phyloP scores from a whole-genome alignment of 2,113 vertebrate species.

The Coturnix japonica region DNA sequence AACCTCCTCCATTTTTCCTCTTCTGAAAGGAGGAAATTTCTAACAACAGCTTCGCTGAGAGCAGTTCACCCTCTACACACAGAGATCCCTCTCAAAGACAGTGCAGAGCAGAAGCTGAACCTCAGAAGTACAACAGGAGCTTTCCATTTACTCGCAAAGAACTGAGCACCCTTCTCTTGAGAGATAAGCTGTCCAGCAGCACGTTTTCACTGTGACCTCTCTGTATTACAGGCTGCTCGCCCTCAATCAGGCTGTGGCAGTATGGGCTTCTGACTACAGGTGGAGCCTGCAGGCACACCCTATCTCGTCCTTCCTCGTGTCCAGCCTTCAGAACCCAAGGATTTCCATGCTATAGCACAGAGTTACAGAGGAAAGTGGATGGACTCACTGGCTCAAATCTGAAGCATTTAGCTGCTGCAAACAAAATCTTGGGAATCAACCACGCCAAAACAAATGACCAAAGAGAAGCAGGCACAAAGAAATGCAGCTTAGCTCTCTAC shows the following conservation, averaged over 20 bases:
- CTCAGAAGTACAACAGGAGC: not conserved
- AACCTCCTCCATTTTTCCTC: not conserved
- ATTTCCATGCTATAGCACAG: not conserved
- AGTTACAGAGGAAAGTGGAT: not conserved
- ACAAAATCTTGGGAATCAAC: not conserved
- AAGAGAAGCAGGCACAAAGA: not conserved
- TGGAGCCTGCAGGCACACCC: not conserved
- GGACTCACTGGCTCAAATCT: not conserved
- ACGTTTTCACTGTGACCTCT: not conserved
- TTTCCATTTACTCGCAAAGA: not conserved
- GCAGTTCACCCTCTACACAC: not conserved
- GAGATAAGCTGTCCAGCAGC: not conserved
- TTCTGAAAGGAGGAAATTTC: not conserved
- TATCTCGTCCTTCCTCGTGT: not conserved
- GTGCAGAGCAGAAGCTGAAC: not conserved
- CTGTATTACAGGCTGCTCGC: not conserved
- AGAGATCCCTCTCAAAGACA: not conserved
- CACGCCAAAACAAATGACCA: not conserved
- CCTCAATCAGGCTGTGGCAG: not conserved
- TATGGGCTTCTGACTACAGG: not conserved
- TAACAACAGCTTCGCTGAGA: not conserved
- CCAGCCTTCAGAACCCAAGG: not conserved
- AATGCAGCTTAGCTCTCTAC: not conserved
- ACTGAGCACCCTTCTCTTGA: not conserved
- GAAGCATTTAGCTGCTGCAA: not conserved